phyloP scores from a whole-genome alignment of 2,888 invertebrate species.

The Adelognathus sp. region DNA sequence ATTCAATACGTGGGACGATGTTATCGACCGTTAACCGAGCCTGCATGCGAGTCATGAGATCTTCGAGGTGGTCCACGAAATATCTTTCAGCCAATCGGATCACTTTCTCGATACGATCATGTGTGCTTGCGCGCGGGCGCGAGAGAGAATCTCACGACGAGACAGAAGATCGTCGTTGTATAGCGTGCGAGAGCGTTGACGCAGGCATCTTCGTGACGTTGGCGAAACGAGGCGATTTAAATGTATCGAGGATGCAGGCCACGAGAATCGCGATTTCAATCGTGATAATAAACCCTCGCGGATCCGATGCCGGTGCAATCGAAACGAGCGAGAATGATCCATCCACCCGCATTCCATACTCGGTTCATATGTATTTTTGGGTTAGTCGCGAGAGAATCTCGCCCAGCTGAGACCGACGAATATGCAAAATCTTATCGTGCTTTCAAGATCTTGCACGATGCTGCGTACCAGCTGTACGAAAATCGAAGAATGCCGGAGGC shows the following conservation, averaged over 20 bases:
- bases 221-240: slow-evolving; percentile 69
- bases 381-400: background rate
- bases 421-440: slow-evolving; percentile 25
- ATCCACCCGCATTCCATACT: slow-evolving; percentile 58
- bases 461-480: slow-evolving; percentile 3
- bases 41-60: slow-evolving; percentile 23
- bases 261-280: slow-evolving; percentile 68
- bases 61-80: slow-evolving; percentile 58
- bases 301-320: slow-evolving; percentile 11
- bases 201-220: slow-evolving; percentile 19
- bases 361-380: slow-evolving; percentile 48
- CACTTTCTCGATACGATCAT: slow-evolving; percentile 33
- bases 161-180: slow-evolving; percentile 48
- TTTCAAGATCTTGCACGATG: slow-evolving; percentile 33
- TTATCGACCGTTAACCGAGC: slow-evolving; percentile 39
- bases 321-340: slow-evolving; percentile 26
- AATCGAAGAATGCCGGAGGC: slow-evolving; percentile 1
- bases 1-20: slow-evolving; percentile 20
- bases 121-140: background rate
- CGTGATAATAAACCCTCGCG: slow-evolving; percentile 49
- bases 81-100: slow-evolving; percentile 50
- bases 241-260: slow-evolving; percentile 71
- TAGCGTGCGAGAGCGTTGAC: background rate
- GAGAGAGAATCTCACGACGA: slow-evolving; percentile 28
- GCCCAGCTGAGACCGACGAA: background rate